Base-by-base conservation (phyloP, 2,797 vertebrate species). In the Crossoptilon crossoptilon region DNA sequence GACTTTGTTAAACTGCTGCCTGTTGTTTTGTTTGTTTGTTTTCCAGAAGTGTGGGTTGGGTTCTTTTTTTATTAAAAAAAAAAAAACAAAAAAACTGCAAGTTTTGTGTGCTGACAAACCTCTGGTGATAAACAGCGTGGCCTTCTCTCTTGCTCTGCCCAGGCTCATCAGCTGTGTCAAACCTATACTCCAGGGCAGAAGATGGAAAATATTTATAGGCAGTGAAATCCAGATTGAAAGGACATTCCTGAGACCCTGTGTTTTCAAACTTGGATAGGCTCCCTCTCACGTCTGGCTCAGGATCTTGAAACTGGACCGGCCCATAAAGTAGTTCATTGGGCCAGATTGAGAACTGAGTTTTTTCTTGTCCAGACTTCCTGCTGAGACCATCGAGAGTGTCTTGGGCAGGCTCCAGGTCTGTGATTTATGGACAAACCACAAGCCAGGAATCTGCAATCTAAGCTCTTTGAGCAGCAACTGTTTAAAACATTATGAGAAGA, bases 401-500 rank as follows among this genome's bases (percentile, higher is more conserved):
- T 96, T 96, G 96, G 95, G 43, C 5, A 73, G 70, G 89, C 69
- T 96, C 96, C 96, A 96, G 84, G 24, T 67, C 91, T 84, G 18
- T 96, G 93, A 96, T 96, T 96, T 96, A 96, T 89, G 84, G 74
- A 72, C 84, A 88, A 93, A 93, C 89, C 76, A 4, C 95, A 95
- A 68, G 87, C 92, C 93, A 94, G 92, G 94, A 96, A 96, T 96
- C 87, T 92, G 93, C 94, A 95, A 53, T 92, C 79, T 93, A 93
- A 96, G 93, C 93, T 93, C 63, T 91, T 91, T 69, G 48, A 91
- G 79, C 91, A 95, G 91, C 92, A 96, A 95, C 96, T 96, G 95
- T 94, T 96, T 90, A 93, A 96, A 95, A 95, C 92, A 94, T 96
- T 94, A 94, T 91, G 64, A 68, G 48, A 77, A 95, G 88, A 95